These are phyloP conservation scores for Lymantria monacha DNA, from an alignment of 2,888 invertebrate genomes.

Conservation along the genomic window DNA sequence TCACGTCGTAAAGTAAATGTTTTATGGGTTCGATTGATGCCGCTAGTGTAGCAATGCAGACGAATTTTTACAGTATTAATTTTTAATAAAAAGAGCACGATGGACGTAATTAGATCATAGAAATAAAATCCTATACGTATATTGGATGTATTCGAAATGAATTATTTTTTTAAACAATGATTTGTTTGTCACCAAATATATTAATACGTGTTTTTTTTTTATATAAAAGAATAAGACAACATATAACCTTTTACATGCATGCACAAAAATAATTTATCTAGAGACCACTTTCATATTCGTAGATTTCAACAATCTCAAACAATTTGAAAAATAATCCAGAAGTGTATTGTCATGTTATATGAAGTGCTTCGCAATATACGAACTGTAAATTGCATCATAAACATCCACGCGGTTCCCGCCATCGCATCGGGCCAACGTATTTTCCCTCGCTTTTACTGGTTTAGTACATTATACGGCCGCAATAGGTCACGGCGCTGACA, in stretches of 20 bases:
- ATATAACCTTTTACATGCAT: no score
- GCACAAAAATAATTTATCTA: no score
- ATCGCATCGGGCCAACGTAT: constrained; percentile 17
- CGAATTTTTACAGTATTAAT: not conserved
- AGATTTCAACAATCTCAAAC: constrained; percentile 9
- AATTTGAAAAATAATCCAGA: constrained; percentile 52
- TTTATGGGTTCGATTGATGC: constrained; percentile 71
- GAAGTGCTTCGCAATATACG: constrained; percentile 71
- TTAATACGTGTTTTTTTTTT: no score
- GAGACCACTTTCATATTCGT: no score
- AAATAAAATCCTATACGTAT: no score
- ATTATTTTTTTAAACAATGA: no score
- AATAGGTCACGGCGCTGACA: constrained; percentile 31
- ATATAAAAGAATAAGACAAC: no score
- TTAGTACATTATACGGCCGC: constrained; percentile 42
- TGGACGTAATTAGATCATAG: no score
- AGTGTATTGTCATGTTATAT: constrained; percentile 68
- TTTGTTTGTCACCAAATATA: no score
- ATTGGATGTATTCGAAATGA: no score
- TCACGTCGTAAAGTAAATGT: constrained; percentile 73
- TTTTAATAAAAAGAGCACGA: not conserved
- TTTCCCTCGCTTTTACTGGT: constrained; percentile 39
- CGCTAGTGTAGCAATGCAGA: constrained; percentile 69
- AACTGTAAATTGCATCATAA: constrained; percentile 77
- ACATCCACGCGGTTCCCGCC: constrained; percentile 56